These are phyloP conservation scores for Opisthocomus hoazin DNA, from an alignment of 2,113 vertebrate species.

Conservation along the genomic window DNA sequence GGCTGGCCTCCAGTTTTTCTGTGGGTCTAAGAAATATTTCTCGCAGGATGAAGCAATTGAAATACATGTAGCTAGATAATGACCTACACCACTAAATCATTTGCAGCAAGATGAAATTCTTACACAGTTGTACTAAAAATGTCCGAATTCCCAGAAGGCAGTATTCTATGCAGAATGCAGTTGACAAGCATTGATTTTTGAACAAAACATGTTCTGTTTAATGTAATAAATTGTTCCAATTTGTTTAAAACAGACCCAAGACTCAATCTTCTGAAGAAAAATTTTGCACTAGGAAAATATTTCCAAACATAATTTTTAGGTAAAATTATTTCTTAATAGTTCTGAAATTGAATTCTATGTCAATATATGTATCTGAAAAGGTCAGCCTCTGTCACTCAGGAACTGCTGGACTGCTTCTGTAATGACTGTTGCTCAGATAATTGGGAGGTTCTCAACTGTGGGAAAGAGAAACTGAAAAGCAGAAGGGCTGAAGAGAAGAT, in stretches of 20 bases:
- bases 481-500: background rate
- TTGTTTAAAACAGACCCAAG: background rate
- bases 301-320: background rate
- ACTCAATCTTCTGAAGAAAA: background rate
- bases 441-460: background rate
- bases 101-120: background rate
- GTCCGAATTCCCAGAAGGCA: background rate
- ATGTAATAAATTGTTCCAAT: background rate
- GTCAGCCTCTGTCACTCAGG: background rate
- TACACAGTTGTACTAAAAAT: background rate
- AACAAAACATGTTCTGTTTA: background rate
- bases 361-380: background rate
- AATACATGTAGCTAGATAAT: background rate
- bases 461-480: background rate
- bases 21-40: background rate
- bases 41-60: background rate
- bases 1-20: background rate
- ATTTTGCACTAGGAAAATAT: background rate
- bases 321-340: background rate
- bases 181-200: background rate
- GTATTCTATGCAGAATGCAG: background rate
- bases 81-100: background rate
- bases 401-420: background rate
- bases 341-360: background rate
- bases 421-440: background rate